Evolutionary conservation across 2,113 vertebrate species (phyloP), one percentile per base, ranked within the genome.

Genomic region (Zootoca vivipara): DNA sequence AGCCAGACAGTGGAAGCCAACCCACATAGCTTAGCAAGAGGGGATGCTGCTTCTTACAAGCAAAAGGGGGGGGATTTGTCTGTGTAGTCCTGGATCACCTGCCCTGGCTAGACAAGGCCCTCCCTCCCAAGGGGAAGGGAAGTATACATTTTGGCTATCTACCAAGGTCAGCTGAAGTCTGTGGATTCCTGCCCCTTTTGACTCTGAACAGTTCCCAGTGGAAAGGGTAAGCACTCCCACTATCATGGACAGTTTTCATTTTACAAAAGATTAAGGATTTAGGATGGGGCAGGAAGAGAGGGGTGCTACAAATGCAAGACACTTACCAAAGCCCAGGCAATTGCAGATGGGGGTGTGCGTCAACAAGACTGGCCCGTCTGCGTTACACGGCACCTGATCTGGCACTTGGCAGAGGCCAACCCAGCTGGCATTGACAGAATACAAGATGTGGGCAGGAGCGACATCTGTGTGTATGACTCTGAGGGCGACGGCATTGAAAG

Each of bases 321-420:
- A 94, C 98, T 88, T 96, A 99, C 99, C 99, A 0, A 99, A 97
- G 72, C 99, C 99, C 46, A 99, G 89, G 78, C 99, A 99, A 0
- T 98, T 97, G 0, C 99, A 99, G 92, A 99, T 46, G 0, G 99
- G 98, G 0, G 97, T 97, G 94, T 98, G 98, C 0, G 97, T 97
- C 42, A 99, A 96, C 87, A 99, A 83, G 15, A 99, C 97, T 0
- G 99, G 98, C 15, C 98, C 98, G 0, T 96, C 95, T 0, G 3
- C 56, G 0, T 96, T 94, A 70, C 97, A 96, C 0, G 77, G 84
- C 10, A 99, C 93, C 0, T 98, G 97, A 67, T 98, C 98, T 0
- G 95, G 94, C 62, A 99, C 95, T 93, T 95, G 96, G 96, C 99
- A 99, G 0, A 99, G 98, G 18, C 97, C 99, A 0, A 99, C 97